Evolutionary conservation across 64 coral and sea anemone genomes (phyloP).

Genomic region (Dendronephthya gigantea): DNA sequence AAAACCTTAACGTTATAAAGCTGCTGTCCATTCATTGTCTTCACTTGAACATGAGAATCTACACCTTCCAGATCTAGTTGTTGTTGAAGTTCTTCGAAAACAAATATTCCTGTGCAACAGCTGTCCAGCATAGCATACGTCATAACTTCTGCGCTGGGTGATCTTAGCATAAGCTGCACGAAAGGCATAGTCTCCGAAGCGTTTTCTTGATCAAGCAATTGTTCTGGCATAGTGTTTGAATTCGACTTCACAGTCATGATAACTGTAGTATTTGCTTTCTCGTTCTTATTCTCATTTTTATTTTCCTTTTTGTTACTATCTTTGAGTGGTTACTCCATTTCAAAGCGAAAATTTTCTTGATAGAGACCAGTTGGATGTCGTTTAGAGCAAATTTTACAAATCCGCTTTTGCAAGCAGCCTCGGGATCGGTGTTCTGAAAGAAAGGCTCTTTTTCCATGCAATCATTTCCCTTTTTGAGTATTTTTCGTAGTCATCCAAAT

Average conservation of each 20-base stretch:
- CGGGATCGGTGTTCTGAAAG: neutral
- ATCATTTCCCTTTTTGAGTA: neutral
- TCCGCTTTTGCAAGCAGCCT: neutral
- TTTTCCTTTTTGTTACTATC: neutral
- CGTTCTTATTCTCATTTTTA: too few relatives aligned
- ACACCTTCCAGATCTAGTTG: neutral
- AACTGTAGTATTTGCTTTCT: neutral
- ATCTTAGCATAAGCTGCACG: constrained; percentile 40
- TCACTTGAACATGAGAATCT: neutral
- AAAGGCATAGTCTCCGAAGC: constrained; percentile 9
- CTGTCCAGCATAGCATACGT: constrained; percentile 55
- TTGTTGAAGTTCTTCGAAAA: neutral
- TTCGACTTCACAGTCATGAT: neutral
- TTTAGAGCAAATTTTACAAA: neutral
- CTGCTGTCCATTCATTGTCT: neutral
- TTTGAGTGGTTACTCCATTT: neutral
- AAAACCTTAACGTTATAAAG: neutral
- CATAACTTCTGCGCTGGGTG: neutral
- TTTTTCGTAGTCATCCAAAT: neutral
- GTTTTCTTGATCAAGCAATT: neutral
- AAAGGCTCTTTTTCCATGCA: neutral
- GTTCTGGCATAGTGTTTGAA: neutral
- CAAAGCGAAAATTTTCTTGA: neutral
- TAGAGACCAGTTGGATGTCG: neutral
- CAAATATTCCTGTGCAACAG: neutral